These are phyloP conservation scores for Yasuhikotakia modesta DNA, from an alignment of 2,797 vertebrate species.

Conservation along the genomic window DNA sequence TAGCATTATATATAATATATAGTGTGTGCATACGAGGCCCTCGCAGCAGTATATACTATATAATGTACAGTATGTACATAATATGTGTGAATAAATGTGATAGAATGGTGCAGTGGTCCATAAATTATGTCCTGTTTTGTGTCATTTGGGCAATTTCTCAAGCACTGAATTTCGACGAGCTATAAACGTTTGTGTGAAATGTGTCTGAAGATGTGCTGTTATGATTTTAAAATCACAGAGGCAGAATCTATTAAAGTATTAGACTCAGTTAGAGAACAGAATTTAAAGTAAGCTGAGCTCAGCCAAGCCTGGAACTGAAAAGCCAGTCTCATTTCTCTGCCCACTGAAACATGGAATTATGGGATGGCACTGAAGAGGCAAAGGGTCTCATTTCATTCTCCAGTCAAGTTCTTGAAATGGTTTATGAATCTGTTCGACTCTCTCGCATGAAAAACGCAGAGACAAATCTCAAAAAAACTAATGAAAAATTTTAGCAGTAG, in stretches of 20 bases:
- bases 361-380: conserved; percentile 1
- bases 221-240: not conserved
- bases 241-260: conserved; percentile 4
- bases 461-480: not conserved
- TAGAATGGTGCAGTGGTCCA: not conserved
- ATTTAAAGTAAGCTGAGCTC: conserved; percentile 27
- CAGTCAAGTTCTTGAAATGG: conserved; percentile 9
- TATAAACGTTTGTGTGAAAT: conserved; percentile 10
- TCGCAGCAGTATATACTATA: conserved; percentile 25
- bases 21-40: conserved; percentile 28
- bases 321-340: conserved; percentile 37
- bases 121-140: conserved; percentile 19
- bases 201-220: conserved; percentile 42
- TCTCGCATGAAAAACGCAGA: not conserved
- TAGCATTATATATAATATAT: too few relatives aligned
- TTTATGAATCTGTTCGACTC: not conserved
- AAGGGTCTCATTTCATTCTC: not conserved
- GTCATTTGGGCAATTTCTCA: not conserved
- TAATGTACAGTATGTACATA: not conserved
- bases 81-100: conserved; percentile 3
- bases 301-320: conserved; percentile 33
- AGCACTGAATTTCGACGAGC: not conserved
- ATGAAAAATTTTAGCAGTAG: not conserved
- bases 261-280: conserved; percentile 14
- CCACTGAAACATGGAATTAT: conserved; percentile 41